Percentiles rank a stretch among this genome's conserved stretches.
These are phyloP conservation scores for Epinotia bilunana DNA, from an alignment of 2,888 invertebrate species.

Conservation along the genomic window DNA sequence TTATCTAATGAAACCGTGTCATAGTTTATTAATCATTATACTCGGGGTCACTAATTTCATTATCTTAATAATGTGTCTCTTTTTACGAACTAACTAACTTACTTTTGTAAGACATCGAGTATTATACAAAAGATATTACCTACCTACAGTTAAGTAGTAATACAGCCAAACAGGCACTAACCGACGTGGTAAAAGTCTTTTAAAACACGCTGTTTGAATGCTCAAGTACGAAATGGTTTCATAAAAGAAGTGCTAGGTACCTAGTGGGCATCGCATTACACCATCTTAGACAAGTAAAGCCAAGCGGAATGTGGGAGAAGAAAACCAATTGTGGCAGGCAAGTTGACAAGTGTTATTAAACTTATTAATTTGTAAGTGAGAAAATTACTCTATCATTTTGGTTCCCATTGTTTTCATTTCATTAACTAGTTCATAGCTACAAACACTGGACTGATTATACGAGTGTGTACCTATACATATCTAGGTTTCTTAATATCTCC, in stretches of 20 bases:
- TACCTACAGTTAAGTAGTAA: too few species aligned
- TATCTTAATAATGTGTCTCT: constrained; percentile 18
- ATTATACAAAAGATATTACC: too few species aligned
- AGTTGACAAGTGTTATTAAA: constrained; percentile 38
- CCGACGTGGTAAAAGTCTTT: constrained; percentile 8
- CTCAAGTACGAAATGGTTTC: constrained; percentile 26
- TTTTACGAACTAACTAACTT: background rate
- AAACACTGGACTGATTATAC: background rate
- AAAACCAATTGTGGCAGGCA: constrained; percentile 64
- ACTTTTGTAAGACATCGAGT: background rate
- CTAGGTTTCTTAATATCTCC: too few species aligned
- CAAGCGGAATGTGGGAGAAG: constrained; percentile 68
- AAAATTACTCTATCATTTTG: constrained; percentile 23
- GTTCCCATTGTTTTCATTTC: constrained; percentile 12
- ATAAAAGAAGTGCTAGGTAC: constrained; percentile 24
- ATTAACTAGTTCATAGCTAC: background rate
- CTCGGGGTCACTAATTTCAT: constrained; percentile 37
- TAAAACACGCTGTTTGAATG: constrained; percentile 30
- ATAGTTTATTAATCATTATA: constrained; percentile 24
- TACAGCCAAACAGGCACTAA: constrained; percentile 1
- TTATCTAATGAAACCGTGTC: constrained; percentile 38
- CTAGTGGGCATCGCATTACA: constrained; percentile 29
- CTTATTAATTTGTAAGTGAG: constrained; percentile 44
- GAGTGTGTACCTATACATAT: too few species aligned
- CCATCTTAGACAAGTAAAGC: constrained; percentile 46